Evolutionary conservation across 2,888 invertebrate species (phyloP).

Genomic region (Elmis aenea): DNA sequence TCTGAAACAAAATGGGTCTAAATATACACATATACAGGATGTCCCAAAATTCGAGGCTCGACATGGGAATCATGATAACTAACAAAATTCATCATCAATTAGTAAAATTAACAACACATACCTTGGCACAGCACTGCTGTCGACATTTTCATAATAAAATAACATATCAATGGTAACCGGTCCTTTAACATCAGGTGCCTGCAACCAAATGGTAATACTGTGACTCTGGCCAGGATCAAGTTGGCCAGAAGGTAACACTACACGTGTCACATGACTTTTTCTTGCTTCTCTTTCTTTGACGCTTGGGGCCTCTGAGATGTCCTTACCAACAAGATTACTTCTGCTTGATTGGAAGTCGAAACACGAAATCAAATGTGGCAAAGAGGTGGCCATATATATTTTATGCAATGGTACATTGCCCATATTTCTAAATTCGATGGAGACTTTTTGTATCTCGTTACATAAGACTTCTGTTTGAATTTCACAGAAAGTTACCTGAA

Average conservation of each 20-base stretch:
- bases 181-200: slow-evolving; percentile 63
- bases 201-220: slow-evolving; percentile 60
- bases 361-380: slow-evolving; percentile 55
- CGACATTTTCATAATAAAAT: slow-evolving; percentile 65
- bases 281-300: slow-evolving; percentile 39
- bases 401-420: slow-evolving; percentile 62
- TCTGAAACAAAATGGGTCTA: slow-evolving; percentile 32
- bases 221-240: slow-evolving; percentile 52
- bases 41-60: no score
- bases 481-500: slow-evolving; percentile 15
- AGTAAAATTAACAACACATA: slow-evolving; percentile 29
- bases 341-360: slow-evolving; percentile 32
- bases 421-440: slow-evolving; percentile 64
- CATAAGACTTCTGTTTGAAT: slow-evolving; percentile 58
- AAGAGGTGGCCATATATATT: slow-evolving; percentile 62
- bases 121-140: slow-evolving; percentile 37
- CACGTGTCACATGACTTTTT: slow-evolving; percentile 46
- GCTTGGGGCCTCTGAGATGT: slow-evolving; percentile 33
- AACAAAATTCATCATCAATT: no score
- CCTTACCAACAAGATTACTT: slow-evolving; percentile 13
- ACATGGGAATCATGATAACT: no score
- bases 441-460: slow-evolving; percentile 67
- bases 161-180: slow-evolving; percentile 60
- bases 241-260: slow-evolving; percentile 45
- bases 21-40: no score